Evolutionary conservation across 2,888 invertebrate species (phyloP).

Genomic region (Allacma fusca): DNA sequence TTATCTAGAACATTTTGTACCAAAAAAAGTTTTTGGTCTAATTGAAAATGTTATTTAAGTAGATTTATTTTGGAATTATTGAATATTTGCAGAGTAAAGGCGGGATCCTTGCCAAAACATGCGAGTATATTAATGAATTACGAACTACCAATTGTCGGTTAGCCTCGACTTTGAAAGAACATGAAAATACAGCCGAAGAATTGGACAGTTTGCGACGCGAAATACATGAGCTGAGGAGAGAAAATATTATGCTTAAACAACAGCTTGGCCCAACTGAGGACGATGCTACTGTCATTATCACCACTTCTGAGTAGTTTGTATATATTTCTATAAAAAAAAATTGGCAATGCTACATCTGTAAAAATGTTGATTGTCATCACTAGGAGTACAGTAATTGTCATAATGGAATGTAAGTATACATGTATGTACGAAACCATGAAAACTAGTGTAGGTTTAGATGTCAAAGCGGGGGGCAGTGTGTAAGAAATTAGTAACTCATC

Average conservation of each 20-base stretch:
- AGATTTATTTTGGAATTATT: not conserved
- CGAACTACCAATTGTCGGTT: slow-evolving; percentile 79
- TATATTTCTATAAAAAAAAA: not conserved
- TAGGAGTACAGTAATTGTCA: no score
- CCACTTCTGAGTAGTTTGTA: slow-evolving; percentile 53
- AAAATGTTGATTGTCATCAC: no score
- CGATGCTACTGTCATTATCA: slow-evolving; percentile 58
- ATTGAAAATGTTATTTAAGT: no score
- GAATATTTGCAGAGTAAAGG: slow-evolving; percentile 78
- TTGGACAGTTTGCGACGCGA: slow-evolving; percentile 76
- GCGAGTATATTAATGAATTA: slow-evolving; percentile 89
- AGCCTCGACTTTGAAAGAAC: slow-evolving; percentile 72
- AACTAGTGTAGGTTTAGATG: no score
- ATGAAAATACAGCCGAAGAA: slow-evolving; percentile 76
- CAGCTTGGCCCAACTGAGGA: slow-evolving; percentile 66
- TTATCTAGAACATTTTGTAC: no score
- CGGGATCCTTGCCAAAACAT: slow-evolving; percentile 93
- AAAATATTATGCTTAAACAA: slow-evolving; percentile 76
- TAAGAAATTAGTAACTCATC: no score
- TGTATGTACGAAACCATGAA: no score
- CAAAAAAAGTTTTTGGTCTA: no score
- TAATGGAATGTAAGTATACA: no score
- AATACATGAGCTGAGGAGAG: slow-evolving; percentile 76
- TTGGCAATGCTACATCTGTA: no score
- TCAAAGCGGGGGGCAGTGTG: no score